Evolutionary conservation across 2,113 vertebrate genomes (phyloP), one percentile per base, ranked within the genome.

Genomic region (Diadophis punctatus): DNA sequence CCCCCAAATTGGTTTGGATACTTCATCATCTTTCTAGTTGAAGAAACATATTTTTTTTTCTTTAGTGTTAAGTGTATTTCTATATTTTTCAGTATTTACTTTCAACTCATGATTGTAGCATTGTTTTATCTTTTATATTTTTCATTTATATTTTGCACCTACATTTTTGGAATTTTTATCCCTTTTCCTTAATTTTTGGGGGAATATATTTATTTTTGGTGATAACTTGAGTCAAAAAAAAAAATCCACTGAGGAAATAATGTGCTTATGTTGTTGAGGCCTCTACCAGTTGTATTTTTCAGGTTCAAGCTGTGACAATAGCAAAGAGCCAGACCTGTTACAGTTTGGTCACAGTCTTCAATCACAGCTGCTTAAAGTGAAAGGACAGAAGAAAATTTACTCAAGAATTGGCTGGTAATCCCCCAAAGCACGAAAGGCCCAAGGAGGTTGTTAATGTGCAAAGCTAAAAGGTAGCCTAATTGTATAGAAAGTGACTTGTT

Each of bases 171-270:
- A 30, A 49, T 49, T 48, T 86, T 51, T 49, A 27, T 23, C 20
- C 4, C 12, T 56, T 39, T 23, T 56, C 39, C 46, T 80, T 89
- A 89, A 22, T 55, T 10, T 88, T 88, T 88, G 12, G 27, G 63
- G 68, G 60, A 87, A 92, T 34, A 87, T 27, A 88, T 88, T 92
- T 88, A 88, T 56, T 92, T 92, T 88, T 22, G 39, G 22, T 56
- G 34, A 92, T n/a, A 39, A 39, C 23, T 55, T 46, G 34, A 46
- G 25, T 12, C 2, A 43, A 55, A 53, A 87, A 68, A 52, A 20
- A 6, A 52, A 52, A 52, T 52, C 22, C 12, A 87, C n/a, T 87
- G 43, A 30, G 5, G 25, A 92, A 80, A 88, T 10, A 55, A 49
- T 74, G 8, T 9, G 34, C 9, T 84, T 92, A 25, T 18, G 46